phyloP scores from a whole-genome alignment of 2,113 vertebrate genomes.

The Leuciscus idus region DNA sequence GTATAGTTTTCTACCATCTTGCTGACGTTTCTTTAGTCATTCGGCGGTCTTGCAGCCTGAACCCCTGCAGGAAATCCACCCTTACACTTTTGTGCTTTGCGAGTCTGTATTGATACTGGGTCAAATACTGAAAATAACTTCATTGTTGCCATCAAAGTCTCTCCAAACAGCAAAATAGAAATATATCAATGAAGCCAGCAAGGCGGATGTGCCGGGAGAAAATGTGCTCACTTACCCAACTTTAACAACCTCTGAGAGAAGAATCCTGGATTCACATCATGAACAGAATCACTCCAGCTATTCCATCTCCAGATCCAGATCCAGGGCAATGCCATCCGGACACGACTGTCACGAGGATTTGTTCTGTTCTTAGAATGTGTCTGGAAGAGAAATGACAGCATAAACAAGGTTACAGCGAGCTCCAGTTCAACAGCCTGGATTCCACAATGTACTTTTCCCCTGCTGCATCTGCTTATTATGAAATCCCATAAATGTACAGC shows the following conservation, averaged over 20 bases:
- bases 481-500: constrained; percentile 21
- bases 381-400: constrained; percentile 30
- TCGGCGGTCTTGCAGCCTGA: too few relatives aligned
- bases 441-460: neutral
- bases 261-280: constrained; percentile 33
- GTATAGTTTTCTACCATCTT: too few relatives aligned
- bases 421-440: constrained; percentile 7
- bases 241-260: constrained; percentile 50
- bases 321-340: neutral
- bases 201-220: constrained; percentile 70
- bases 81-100: neutral
- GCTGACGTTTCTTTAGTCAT: too few relatives aligned
- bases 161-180: neutral
- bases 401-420: constrained; percentile 6
- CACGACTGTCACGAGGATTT: neutral
- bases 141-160: constrained; percentile 64
- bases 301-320: neutral
- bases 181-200: constrained; percentile 72
- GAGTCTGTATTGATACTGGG: constrained; percentile 12
- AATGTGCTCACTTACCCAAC: constrained; percentile 61
- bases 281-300: neutral
- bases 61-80: too few relatives aligned
- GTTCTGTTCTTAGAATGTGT: neutral
- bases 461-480: neutral
- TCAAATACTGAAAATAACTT: constrained; percentile 63